A percentile compares a stretch with the other conserved stretches of the same genome.
Conservation (phyloP, 2,888 invertebrate species). For the Lasioglossum lativentre region DNA sequence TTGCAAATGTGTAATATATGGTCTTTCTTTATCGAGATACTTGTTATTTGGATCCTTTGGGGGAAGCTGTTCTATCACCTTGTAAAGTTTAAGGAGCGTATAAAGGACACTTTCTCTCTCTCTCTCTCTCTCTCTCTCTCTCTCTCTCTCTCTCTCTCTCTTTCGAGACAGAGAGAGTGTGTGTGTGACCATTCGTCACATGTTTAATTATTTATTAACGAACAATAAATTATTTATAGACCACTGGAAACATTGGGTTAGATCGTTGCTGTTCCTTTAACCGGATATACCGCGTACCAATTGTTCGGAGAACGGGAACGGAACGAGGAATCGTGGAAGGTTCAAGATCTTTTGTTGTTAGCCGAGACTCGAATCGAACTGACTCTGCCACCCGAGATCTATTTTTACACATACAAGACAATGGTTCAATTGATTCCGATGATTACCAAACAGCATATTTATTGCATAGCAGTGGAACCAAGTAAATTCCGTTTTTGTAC, state of each 20-base stretch:
- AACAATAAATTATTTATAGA: conserved; percentile 56
- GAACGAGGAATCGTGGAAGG: not conserved
- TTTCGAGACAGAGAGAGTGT: not conserved
- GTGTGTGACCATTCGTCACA: conserved; percentile 9
- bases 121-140: not conserved
- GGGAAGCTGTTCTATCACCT: conserved; percentile 25
- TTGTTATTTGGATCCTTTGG: conserved; percentile 46
- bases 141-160: not conserved
- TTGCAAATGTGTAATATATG: conserved; percentile 55
- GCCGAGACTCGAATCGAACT: conserved; percentile 42
- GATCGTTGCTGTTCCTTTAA: conserved; percentile 45
- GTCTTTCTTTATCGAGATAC: conserved; percentile 47
- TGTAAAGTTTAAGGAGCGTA: conserved; percentile 44
- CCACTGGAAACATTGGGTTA: conserved; percentile 34
- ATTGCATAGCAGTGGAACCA: conserved; percentile 30
- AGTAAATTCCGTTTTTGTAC: conserved; percentile 44
- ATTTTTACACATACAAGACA: conserved; percentile 48
- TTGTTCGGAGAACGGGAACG: conserved; percentile 14
- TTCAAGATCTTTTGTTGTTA: conserved; percentile 42
- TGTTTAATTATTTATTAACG: conserved; percentile 56
- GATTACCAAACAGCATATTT: conserved; percentile 24
- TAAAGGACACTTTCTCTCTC: not conserved
- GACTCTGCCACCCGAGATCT: conserved; percentile 42
- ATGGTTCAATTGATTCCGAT: conserved; percentile 42
- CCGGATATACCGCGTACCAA: conserved; percentile 27